Evolutionary conservation across 2,113 vertebrate species (phyloP).

Genomic region (Sylvietta virens): DNA sequence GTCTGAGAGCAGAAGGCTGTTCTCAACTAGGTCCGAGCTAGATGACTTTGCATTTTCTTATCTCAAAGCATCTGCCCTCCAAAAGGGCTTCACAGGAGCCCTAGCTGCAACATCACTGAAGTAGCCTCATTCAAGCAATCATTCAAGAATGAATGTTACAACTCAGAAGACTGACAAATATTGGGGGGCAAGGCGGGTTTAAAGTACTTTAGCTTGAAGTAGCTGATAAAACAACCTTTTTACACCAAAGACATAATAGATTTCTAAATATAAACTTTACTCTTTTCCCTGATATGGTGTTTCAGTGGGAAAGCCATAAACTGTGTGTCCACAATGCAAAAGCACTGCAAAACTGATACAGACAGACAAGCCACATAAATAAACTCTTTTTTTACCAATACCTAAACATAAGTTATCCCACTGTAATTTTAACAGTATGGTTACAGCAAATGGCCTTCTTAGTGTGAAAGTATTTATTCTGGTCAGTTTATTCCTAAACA

Average conservation of each 20-base stretch:
- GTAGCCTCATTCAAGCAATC: background rate
- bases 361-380: background rate
- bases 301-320: background rate
- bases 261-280: background rate
- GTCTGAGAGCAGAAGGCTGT: no score
- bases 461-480: background rate
- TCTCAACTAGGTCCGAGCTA: no score
- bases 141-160: background rate
- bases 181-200: rapidly evolving
- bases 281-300: background rate
- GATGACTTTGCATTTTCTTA: no score
- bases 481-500: background rate
- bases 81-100: no score
- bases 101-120: background rate
- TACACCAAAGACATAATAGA: background rate
- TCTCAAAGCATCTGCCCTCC: no score
- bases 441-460: background rate
- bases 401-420: background rate
- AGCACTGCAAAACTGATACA: background rate
- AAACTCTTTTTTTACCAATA: background rate
- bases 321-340: background rate
- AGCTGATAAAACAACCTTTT: background rate
- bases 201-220: background rate
- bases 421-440: background rate
- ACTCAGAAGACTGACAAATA: background rate